Percentiles rank a stretch among this genome's conserved stretches.
Evolutionary conservation across 2,888 invertebrate species (phyloP).

Genomic region (Rhamnusium bicolor): DNA sequence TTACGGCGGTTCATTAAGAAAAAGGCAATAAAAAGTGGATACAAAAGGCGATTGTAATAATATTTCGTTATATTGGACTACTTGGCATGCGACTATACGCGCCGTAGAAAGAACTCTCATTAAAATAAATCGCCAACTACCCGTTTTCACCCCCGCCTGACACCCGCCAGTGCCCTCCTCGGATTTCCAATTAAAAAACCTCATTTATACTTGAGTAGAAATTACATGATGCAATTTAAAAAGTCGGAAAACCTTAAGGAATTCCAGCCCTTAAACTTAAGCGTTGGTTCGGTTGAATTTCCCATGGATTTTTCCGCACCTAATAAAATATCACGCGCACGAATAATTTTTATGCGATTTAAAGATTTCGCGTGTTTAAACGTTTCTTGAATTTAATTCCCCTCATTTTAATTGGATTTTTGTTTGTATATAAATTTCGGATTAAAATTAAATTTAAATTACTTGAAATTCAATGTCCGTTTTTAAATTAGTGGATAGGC

Average conservation of each 20-base stretch:
- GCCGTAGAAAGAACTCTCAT: slow-evolving; percentile 59
- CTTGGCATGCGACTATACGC: slow-evolving; percentile 51
- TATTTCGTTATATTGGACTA: slow-evolving; percentile 54
- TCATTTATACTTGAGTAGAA: slow-evolving; percentile 70
- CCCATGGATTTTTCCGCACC: slow-evolving; percentile 58
- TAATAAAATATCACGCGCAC: slow-evolving; percentile 71
- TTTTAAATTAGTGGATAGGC: slow-evolving; percentile 34
- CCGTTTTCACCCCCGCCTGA: slow-evolving; percentile 40
- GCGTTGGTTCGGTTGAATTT: slow-evolving; percentile 59
- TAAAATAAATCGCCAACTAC: slow-evolving; percentile 65
- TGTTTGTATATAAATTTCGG: slow-evolving; percentile 66
- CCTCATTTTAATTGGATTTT: slow-evolving; percentile 70
- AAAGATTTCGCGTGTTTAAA: slow-evolving; percentile 70
- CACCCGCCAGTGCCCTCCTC: slow-evolving; percentile 57
- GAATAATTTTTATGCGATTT: slow-evolving; percentile 71
- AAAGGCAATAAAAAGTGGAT: slow-evolving; percentile 40
- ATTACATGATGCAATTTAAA: slow-evolving; percentile 71
- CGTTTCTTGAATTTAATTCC: slow-evolving; percentile 70
- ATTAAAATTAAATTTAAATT: slow-evolving; percentile 66
- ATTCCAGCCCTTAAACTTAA: slow-evolving; percentile 62
- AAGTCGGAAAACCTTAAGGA: slow-evolving; percentile 61
- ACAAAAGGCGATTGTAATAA: slow-evolving; percentile 49
- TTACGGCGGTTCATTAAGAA: slow-evolving; percentile 34
- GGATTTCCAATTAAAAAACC: slow-evolving; percentile 71
- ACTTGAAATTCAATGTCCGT: slow-evolving; percentile 56